Evolutionary conservation across 2,888 invertebrate species (phyloP), one percentile per base, ranked within the genome.

Genomic region (Drosophila fungiperda): DNA sequence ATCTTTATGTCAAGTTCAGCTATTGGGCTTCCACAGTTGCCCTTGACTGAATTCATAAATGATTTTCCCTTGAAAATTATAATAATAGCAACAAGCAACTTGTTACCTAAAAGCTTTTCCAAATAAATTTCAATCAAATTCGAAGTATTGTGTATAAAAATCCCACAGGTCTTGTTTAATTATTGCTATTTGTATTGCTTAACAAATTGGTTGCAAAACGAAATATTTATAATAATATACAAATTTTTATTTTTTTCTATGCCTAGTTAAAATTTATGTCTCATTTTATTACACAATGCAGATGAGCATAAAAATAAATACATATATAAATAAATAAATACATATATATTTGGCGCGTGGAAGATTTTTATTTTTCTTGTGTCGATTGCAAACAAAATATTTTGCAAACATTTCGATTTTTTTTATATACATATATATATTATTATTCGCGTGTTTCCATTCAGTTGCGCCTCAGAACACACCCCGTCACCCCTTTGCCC

Each of bases 231-330:
- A 1, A 15, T 49, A 49, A 49, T 49, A 17, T 5, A 49, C 7
- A 40, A 5, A 48, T 26, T 48, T 23, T 1, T 8, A 6, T 26
- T 26, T 23, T 12, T 42, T 33, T n/a, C n/a, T 1, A 33, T 23
- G 52, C 8, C 7, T 20, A 40, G 23, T 26, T 61, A n/a, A 26
- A 29, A 35, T 50, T 65, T 33, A 12, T 9, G 17, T 35, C 55
- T 49, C 40, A 62, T 62, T 80, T 74, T 67, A 60, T 83, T 70
- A 52, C 86, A 77, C 73, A 73, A 64, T 62, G 54, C 59, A 45
- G 62, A 78, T 73, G 61, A 68, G 66, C 69, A 48, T 66, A 52
- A 67, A 74, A 59, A 32, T 26, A 54, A 26, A 53, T 52, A 23
- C 11, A 17, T 35, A 29, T 26, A 36, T 64, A 70, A 61, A 71